Conservation (phyloP, 2,888 invertebrate genomes). For the Acleris laterana region DNA sequence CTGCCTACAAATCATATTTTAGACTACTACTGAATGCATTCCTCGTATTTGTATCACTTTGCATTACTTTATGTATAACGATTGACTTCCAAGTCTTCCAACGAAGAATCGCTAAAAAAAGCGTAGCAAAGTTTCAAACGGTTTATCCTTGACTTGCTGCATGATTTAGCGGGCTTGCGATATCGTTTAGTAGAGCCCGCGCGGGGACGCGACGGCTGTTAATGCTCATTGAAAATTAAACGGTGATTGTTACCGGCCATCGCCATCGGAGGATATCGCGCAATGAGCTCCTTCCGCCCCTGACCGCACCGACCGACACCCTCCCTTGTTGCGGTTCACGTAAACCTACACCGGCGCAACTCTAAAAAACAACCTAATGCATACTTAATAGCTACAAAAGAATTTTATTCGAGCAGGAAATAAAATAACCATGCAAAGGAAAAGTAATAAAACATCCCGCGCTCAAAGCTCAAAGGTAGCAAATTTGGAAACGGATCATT, state of each 20-base stretch:
- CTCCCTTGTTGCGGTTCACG: slow-evolving; percentile 39
- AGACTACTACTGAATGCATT: too few relatives aligned
- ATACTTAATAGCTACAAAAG: neutral
- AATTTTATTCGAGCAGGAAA: neutral
- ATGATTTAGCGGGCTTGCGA: slow-evolving; percentile 18
- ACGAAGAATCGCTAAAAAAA: neutral
- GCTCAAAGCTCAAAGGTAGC: slow-evolving; percentile 8
- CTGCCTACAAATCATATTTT: too few relatives aligned
- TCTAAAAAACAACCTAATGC: neutral
- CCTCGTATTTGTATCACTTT: too few relatives aligned
- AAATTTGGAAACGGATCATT: slow-evolving; percentile 33
- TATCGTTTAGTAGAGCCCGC: slow-evolving; percentile 19
- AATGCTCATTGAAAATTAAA: slow-evolving; percentile 45
- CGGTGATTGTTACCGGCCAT: slow-evolving; percentile 44
- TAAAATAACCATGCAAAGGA: slow-evolving; percentile 14
- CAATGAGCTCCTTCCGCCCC: slow-evolving; percentile 64
- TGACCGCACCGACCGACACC: slow-evolving; percentile 53
- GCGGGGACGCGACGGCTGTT: slow-evolving; percentile 40
- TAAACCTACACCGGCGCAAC: slow-evolving; percentile 22
- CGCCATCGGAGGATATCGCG: slow-evolving; percentile 53
- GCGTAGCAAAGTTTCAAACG: slow-evolving; percentile 4
- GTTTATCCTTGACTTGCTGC: slow-evolving; percentile 18
- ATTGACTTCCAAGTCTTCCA: neutral
- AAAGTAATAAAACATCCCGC: slow-evolving; percentile 12
- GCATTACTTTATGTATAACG: too few relatives aligned